Evolutionary conservation across 2,888 invertebrate genomes (phyloP), one percentile per base, ranked within the genome.

Genomic region (Priocnemis perturbator): DNA sequence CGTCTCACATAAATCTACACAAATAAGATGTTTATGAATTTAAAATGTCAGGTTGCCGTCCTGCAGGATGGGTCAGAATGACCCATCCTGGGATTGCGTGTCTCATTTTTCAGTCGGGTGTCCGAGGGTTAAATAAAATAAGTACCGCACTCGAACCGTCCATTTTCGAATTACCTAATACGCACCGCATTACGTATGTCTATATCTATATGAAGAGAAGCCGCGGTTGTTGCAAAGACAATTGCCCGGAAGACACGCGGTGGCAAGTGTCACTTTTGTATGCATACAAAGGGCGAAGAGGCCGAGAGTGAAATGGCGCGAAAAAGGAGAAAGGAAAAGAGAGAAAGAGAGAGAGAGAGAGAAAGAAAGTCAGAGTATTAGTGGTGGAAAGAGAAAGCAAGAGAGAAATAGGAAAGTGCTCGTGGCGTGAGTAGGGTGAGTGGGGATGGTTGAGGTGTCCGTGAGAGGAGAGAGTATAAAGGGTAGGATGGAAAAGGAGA

Each of bases 261-360:
- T 71, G 74, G 79, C 78, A 74, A 79, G 78, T 76, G 79, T 70
- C 79, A 74, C 68, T 72, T 63, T 63, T 65, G 63, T 61, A 55
- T 64, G 63, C 60, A 64, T 64, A 73, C 70, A 76, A 74, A 79
- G 67, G 30, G 45, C n/a, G n/a, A n/a, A n/a, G n/a, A n/a, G n/a
- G n/a, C 5, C 5, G 26, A 26, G 37, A 60, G 56, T 19, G 37
- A 14, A 17, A 60, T 11, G 11, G 52, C 37, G 60, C 59, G 48
- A 67, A 47, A 69, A 57, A n/a, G 63, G 45, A 45, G 44, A 44
- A 19, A 15, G n/a, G n/a, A n/a, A n/a, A n/a, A n/a, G n/a, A n/a
- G n/a, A n/a, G n/a, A n/a, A n/a, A n/a, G n/a, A n/a, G n/a, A n/a
- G n/a, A n/a, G n/a, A n/a, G n/a, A n/a, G 61, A 60, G 59, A 60